Evolutionary conservation across 2,888 invertebrate species (phyloP), one percentile per base, ranked within the genome.

Genomic region (Heteromurus nitidus): DNA sequence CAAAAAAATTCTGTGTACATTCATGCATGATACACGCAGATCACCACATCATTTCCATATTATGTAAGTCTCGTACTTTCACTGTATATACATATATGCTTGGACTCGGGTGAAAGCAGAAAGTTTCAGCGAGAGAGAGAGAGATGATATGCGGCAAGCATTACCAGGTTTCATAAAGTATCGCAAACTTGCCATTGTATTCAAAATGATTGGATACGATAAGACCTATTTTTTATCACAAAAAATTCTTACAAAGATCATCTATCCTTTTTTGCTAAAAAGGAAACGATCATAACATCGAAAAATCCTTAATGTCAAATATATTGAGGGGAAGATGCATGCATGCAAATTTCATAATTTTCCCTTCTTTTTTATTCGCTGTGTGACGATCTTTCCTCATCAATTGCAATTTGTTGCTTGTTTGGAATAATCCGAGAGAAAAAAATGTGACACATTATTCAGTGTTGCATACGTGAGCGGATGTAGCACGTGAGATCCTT

Each of bases 141-240:
- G n/a, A n/a, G n/a, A n/a, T n/a, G n/a, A n/a, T n/a, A n/a, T n/a
- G n/a, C n/a, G n/a, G n/a, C n/a, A n/a, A n/a, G n/a, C n/a, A n/a
- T n/a, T n/a, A n/a, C n/a, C n/a, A n/a, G n/a, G n/a, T 11, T 47
- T 47, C 7, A n/a, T 11, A 18, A 18, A 9, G 22, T 50, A 20
- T 20, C 9, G 50, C 50, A 9, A n/a, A 18, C 18, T 20, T 50
- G 20, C 36, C 36, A 36, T 36, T n/a, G n/a, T n/a, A n/a, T n/a
- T n/a, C 55, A 55, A 24, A 55, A 55, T 26, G 55, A 55, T 55
- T 55, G 55, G 55, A 55, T 55, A 26, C 26, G 26, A 55, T 55
- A 11, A 55, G 55, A 55, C 26, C n/a, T 26, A 26, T 55, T 55
- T 36, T 36, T 50, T 24, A 55, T 16, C 24, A n/a, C 24, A 55